Evolutionary conservation across 2,888 invertebrate species (phyloP).

Genomic region (Oscheius sp.): DNA sequence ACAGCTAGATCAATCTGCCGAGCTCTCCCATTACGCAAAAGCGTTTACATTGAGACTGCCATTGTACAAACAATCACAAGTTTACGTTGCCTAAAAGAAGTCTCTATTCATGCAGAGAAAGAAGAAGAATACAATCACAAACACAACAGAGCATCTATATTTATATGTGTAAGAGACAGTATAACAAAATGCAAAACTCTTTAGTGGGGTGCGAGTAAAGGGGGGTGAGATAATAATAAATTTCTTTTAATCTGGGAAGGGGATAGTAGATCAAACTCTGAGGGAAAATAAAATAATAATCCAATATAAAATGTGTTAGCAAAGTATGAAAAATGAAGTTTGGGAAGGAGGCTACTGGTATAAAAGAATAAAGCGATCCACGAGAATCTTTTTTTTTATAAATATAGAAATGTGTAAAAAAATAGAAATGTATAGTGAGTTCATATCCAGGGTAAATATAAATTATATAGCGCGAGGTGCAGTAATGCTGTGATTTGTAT

Average conservation of each 20-base stretch:
- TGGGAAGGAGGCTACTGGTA: background rate
- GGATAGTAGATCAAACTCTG: conserved; percentile 31
- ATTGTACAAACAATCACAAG: conserved; percentile 1
- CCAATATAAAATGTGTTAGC: too few species aligned
- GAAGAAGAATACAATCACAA: background rate
- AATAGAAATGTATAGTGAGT: conserved; percentile 35
- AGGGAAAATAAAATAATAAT: conserved; percentile 2
- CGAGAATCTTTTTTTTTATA: conserved; percentile 23
- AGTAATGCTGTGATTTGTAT: background rate
- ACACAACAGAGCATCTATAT: conserved; percentile 25
- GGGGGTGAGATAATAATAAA: background rate
- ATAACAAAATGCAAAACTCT: conserved; percentile 16
- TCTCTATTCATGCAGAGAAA: background rate
- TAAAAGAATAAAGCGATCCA: conserved; percentile 29
- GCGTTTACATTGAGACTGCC: background rate
- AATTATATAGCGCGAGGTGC: conserved; percentile 2
- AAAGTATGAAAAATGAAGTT: too few species aligned
- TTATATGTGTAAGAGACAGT: conserved; percentile 9
- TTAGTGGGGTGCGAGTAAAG: too few species aligned
- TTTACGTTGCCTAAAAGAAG: background rate
- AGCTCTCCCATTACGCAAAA: conserved; percentile 22
- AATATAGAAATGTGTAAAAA: conserved; percentile 24
- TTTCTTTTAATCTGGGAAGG: background rate
- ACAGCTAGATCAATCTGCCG: conserved; percentile 26
- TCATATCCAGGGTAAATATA: conserved; percentile 18